Conservation (phyloP, 92 coral and sea anemone species). For the Porites cylindrica region DNA sequence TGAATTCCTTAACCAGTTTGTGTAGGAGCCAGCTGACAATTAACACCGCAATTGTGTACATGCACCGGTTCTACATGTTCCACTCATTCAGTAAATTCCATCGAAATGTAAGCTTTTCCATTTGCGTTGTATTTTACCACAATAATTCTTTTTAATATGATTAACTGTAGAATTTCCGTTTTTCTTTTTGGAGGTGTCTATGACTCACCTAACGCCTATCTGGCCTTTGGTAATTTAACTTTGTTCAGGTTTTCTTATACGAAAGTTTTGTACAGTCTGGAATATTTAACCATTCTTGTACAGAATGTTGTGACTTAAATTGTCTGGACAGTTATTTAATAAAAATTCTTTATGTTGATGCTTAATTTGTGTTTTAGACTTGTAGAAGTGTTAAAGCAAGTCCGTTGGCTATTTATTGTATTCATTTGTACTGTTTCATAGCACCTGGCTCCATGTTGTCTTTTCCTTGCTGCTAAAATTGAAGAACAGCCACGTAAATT, state of each 20-base stretch:
- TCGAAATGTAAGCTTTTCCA: conserved; percentile 88
- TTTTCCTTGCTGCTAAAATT: conserved; percentile 94
- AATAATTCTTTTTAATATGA: neutral
- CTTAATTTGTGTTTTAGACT: no score
- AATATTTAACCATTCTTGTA: no score
- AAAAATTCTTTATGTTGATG: neutral
- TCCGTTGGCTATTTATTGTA: no score
- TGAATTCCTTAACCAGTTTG: conserved; percentile 46
- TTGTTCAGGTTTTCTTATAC: no score
- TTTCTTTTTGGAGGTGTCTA: no score
- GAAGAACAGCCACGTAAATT: conserved; percentile 99
- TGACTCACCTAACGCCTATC: no score
- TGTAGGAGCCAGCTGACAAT: conserved; percentile 95
- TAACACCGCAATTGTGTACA: conserved; percentile 98
- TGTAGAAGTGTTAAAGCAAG: no score
- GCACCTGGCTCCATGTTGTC: conserved; percentile 97
- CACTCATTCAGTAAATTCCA: conserved; percentile 88
- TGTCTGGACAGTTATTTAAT: no score
- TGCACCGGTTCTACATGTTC: conserved; percentile 99
- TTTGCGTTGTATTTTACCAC: neutral
- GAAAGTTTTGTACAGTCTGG: no score
- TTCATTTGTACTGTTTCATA: neutral
- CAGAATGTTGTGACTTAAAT: no score
- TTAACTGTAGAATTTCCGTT: neutral
- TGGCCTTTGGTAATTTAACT: no score